A percentile compares a stretch with the other conserved stretches of the same genome.
Evolutionary conservation across 2,797 vertebrate species (phyloP).

Genomic region (Amniataba percoides): DNA sequence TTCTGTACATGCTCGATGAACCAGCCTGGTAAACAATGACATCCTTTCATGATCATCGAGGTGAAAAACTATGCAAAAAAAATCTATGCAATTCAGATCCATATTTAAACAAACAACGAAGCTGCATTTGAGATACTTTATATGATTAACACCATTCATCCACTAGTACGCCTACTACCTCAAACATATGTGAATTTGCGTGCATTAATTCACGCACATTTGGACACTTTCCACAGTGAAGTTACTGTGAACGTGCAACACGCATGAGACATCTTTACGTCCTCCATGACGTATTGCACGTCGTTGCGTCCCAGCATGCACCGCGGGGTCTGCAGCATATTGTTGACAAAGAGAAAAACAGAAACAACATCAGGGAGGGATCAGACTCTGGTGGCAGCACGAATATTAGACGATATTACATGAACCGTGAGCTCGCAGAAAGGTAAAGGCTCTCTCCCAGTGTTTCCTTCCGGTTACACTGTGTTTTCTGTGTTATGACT

Average conservation of each 20-base stretch:
- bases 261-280: conserved; percentile 31
- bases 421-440: conserved; percentile 33
- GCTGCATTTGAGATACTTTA: neutral
- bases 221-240: neutral
- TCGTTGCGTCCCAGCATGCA: conserved; percentile 82
- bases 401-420: neutral
- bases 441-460: conserved; percentile 50
- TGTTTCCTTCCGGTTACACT: neutral
- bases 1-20: neutral
- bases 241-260: conserved; percentile 30
- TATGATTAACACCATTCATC: neutral
- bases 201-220: neutral
- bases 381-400: conserved; percentile 23
- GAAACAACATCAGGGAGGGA: conserved; percentile 80
- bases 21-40: neutral
- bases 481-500: conserved; percentile 19
- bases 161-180: neutral
- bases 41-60: neutral
- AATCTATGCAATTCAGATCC: neutral
- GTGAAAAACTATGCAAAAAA: conserved; percentile 2
- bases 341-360: conserved; percentile 82
- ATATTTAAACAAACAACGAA: neutral
- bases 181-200: no score
- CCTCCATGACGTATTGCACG: conserved; percentile 72
- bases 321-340: conserved; percentile 79